phyloP scores from a whole-genome alignment of 2,797 vertebrate species.

The Galaxias olidus region DNA sequence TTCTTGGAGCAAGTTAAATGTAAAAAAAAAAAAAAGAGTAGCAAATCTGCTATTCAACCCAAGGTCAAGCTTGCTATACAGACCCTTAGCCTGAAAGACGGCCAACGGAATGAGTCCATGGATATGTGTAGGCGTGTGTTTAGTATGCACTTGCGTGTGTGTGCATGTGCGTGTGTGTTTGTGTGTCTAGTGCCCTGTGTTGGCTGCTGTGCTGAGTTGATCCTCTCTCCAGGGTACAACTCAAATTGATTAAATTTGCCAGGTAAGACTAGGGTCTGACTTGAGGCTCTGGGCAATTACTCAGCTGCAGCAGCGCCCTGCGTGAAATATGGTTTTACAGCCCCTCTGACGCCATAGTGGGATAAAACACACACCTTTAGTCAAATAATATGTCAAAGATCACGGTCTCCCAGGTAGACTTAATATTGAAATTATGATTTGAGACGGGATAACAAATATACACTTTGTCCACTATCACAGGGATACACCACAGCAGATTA shows the following conservation, averaged over 20 bases:
- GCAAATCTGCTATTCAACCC: too few species aligned
- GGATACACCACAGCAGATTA: too few species aligned
- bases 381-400: not conserved
- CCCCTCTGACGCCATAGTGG: constrained; percentile 32
- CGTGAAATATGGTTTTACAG: constrained; percentile 50
- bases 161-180: constrained; percentile 15
- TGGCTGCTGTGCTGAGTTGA: constrained; percentile 44
- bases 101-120: too few species aligned
- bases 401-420: too few species aligned
- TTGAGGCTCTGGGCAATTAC: constrained; percentile 69
- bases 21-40: too few species aligned
- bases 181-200: constrained; percentile 38
- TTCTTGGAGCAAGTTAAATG: too few species aligned
- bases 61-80: too few species aligned
- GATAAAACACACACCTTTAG: constrained; percentile 34
- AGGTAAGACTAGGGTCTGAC: constrained; percentile 64
- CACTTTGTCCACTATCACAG: too few species aligned
- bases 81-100: too few species aligned
- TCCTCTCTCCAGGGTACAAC: constrained; percentile 63
- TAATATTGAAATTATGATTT: too few species aligned
- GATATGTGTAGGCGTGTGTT: not conserved
- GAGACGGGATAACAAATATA: too few species aligned
- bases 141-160: constrained; percentile 8
- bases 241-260: constrained; percentile 75
- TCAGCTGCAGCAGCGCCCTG: constrained; percentile 58